These are phyloP conservation scores for Notarius quadriscutis DNA, from an alignment of 2,113 vertebrate species.

Conservation along the genomic window DNA sequence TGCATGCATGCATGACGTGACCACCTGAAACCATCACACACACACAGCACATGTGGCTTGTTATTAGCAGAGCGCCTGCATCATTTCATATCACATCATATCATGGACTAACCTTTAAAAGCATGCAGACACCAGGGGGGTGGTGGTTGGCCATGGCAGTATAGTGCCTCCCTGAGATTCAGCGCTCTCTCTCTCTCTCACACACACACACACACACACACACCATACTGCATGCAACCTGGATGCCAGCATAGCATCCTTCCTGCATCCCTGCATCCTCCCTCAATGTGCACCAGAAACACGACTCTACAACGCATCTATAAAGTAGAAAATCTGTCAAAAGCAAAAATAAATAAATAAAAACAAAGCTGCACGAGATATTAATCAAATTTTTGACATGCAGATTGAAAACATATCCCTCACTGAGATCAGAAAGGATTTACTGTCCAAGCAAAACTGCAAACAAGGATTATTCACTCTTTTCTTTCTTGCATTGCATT, in stretches of 20 bases:
- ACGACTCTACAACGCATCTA: not conserved
- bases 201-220: not conserved
- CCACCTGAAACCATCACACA: conserved; percentile 3
- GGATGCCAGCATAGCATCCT: conserved; percentile 7
- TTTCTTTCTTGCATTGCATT: not conserved
- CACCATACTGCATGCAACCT: not conserved
- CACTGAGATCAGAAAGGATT: not conserved
- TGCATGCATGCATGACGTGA: not conserved
- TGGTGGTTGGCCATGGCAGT: not conserved
- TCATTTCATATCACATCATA: too few relatives aligned
- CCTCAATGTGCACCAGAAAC: not conserved
- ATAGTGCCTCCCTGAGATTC: conserved; percentile 7
- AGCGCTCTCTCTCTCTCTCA: not conserved
- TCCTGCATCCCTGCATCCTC: conserved; percentile 45
- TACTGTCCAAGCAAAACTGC: not conserved
- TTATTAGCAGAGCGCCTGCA: not conserved
- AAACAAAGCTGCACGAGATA: not conserved
- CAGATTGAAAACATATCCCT: not conserved
- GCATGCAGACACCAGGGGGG: conserved; percentile 9
- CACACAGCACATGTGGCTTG: not conserved
- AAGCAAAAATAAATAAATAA: not conserved
- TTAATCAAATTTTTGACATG: conserved; percentile 28
- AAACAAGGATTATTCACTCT: not conserved
- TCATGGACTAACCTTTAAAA: conserved; percentile 17
- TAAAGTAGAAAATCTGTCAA: not conserved